Evolutionary conservation across 2,113 vertebrate genomes (phyloP).

Genomic region (Verasper variegatus): DNA sequence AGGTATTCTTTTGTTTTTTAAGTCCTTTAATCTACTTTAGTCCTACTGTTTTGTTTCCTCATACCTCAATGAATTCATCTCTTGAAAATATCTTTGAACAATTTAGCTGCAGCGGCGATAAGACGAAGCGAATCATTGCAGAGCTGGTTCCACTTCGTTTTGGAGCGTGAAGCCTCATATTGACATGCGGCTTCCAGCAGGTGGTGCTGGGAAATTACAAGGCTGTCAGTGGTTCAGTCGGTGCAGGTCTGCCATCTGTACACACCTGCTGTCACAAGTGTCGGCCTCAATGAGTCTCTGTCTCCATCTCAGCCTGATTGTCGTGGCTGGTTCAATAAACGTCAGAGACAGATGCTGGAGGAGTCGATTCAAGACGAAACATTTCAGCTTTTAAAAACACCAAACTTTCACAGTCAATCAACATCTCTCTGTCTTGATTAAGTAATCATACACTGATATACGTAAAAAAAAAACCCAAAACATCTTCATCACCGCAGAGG

Average conservation of each 20-base stretch:
- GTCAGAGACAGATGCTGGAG: background rate
- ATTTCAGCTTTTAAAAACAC: background rate
- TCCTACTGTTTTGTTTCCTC: too few relatives aligned
- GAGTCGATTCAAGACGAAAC: background rate
- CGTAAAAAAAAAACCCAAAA: too few relatives aligned
- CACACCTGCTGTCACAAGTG: conserved; percentile 27
- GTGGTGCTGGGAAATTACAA: conserved; percentile 43
- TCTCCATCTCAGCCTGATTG: conserved; percentile 14
- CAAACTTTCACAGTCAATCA: background rate
- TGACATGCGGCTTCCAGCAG: conserved; percentile 44
- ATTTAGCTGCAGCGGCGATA: background rate
- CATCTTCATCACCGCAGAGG: background rate
- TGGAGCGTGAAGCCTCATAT: conserved; percentile 5
- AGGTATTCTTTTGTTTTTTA: too few relatives aligned
- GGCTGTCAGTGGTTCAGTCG: background rate
- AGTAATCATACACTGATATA: background rate
- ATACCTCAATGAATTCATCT: background rate
- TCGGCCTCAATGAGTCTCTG: background rate
- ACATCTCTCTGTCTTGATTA: conserved; percentile 15
- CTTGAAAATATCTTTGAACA: background rate
- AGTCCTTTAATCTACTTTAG: too few relatives aligned
- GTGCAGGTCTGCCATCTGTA: conserved; percentile 12
- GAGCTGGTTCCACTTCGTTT: background rate
- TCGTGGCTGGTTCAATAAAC: conserved; percentile 18
- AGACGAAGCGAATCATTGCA: background rate